Base-by-base conservation (phyloP, 2,888 invertebrate species). In the Polylopha cassiicola region DNA sequence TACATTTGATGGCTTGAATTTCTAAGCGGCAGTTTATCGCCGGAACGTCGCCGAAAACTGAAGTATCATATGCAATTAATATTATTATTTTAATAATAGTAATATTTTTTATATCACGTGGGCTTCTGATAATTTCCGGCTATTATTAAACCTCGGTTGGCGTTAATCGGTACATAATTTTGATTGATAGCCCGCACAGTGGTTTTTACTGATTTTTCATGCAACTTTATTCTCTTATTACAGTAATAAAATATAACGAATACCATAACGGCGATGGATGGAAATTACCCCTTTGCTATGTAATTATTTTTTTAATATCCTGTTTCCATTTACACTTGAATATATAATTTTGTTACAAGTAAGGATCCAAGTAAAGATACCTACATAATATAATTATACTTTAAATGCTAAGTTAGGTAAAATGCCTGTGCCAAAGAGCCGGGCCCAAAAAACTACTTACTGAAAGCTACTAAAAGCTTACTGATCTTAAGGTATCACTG, bases 91-190 rank as follows among this genome's bases (percentile, higher is more conserved):
- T 61, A 65, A 71, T 65, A 63, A 64, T 47, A 61, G 51, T 53
- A 54, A 61, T 64, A 58, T 51, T 55, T 64, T 64, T 55, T 57
- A 56, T 60, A 61, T 51, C 62, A 51, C 58, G 59, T 61, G 48
- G 47, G 49, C 51, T 62, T 26, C 48, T 48, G 65, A 69, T 74
- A 72, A 74, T 76, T 71, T 71, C 72, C 73, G 67, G 67, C 55
- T 58, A 63, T 71, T 71, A 67, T 52, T 64, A 58, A 58, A 31
- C 39, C 50, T 48, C 49, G 47, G 49, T 47, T 57, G 55, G 52
- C 64, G 58, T 65, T 74, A 74, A 77, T 73, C 65, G 69, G 58
- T 58, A 64, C 65, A 70, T 74, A 76, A 77, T 73, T 53, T 73
- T 77, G 76, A 77, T 77, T 69, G 75, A 78, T 77, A 63, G 68